phyloP scores from a whole-genome alignment of 2,888 invertebrate species.

The Unio pictorum region DNA sequence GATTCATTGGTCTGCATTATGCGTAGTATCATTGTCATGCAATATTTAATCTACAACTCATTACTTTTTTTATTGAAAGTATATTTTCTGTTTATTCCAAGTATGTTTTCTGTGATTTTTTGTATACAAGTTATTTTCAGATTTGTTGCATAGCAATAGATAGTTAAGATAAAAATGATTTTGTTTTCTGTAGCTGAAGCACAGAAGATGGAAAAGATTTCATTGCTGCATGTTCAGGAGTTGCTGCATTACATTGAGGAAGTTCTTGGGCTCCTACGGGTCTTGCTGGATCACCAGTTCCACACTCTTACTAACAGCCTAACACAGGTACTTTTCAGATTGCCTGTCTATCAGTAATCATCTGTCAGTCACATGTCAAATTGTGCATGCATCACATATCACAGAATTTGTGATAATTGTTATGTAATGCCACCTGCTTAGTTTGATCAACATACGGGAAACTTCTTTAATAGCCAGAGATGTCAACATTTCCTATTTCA shows the following conservation, averaged over 20 bases:
- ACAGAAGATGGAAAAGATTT: slow-evolving; percentile 70
- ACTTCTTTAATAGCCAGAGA: neutral
- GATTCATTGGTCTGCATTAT: too few relatives aligned
- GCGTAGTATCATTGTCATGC: too few relatives aligned
- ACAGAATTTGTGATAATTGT: too few relatives aligned
- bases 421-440: too few relatives aligned
- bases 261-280: slow-evolving; percentile 92
- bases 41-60: too few relatives aligned
- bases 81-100: too few relatives aligned
- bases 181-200: slow-evolving; percentile 64
- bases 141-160: too few relatives aligned
- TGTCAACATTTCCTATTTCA: neutral
- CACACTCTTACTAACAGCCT: slow-evolving; percentile 76
- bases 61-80: neutral
- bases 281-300: slow-evolving; percentile 93
- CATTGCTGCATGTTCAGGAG: slow-evolving; percentile 69
- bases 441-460: too few relatives aligned
- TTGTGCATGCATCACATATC: too few relatives aligned
- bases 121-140: too few relatives aligned
- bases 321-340: slow-evolving; percentile 55
- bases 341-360: too few relatives aligned
- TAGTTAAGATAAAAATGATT: neutral
- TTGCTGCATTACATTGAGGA: slow-evolving; percentile 83
- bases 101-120: neutral
- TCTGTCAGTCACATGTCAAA: too few relatives aligned